Percentiles rank a stretch among this genome's conserved stretches.
Evolutionary conservation across 37 sponge, comb jelly and placozoan species (phyloP).

Genomic region (Ephydatia muelleri): DNA sequence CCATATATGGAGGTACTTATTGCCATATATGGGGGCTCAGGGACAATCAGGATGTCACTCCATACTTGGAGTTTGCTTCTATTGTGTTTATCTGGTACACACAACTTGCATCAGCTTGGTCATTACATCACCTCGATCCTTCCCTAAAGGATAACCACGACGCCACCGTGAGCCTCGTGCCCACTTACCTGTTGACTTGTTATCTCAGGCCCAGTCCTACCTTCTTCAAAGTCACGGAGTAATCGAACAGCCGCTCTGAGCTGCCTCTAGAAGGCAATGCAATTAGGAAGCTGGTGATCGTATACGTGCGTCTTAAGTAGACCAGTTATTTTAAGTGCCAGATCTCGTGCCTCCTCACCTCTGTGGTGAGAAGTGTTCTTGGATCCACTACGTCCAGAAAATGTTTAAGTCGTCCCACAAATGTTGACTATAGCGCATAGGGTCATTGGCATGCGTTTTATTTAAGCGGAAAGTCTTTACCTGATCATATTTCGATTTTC

Average conservation of each 20-base stretch:
- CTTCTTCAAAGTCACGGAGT: constrained; percentile 62
- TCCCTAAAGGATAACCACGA: no score
- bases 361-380: constrained; percentile 70
- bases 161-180: no score
- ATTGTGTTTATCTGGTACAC: no score
- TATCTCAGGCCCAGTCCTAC: constrained; percentile 25
- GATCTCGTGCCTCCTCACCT: constrained; percentile 54
- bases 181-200: constrained; percentile 63
- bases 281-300: constrained; percentile 11
- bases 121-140: no score
- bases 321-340: no score
- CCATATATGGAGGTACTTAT: background rate
- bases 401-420: constrained; percentile 74
- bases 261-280: background rate
- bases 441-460: background rate
- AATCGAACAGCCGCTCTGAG: constrained; percentile 54
- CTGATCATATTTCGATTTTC: constrained; percentile 80
- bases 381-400: constrained; percentile 87
- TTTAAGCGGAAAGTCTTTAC: constrained; percentile 15
- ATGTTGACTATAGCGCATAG: constrained; percentile 44
- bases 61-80: no score
- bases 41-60: no score
- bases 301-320: no score
- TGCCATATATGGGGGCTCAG: no score
- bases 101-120: no score